These are phyloP conservation scores for Tiliqua scincoides DNA, from an alignment of 2,113 vertebrate genomes.

Conservation along the genomic window DNA sequence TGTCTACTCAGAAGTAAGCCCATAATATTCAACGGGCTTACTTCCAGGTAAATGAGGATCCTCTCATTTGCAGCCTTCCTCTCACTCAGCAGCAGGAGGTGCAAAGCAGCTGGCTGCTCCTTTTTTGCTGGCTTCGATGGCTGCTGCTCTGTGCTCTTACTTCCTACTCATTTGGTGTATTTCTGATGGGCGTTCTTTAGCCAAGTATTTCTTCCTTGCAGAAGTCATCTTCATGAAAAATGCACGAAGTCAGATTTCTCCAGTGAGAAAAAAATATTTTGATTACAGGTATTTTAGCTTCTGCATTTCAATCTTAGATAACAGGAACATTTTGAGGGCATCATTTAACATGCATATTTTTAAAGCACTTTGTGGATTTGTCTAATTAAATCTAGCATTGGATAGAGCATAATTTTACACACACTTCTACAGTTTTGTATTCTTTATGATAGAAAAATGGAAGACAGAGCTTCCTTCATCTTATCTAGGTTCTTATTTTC, in stretches of 20 bases:
- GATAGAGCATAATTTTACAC: not conserved
- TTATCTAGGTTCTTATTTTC: not conserved
- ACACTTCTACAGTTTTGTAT: not conserved
- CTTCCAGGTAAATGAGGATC: no score
- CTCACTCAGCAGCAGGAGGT: no score
- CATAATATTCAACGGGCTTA: no score
- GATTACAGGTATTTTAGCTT: not conserved
- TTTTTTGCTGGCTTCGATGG: no score
- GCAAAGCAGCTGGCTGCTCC: no score
- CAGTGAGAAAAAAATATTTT: not conserved
- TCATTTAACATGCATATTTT: not conserved
- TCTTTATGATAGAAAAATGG: not conserved
- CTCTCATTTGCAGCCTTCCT: no score
- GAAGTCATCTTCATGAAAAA: not conserved
- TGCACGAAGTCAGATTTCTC: not conserved
- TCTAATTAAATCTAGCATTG: not conserved
- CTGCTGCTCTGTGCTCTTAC: no score
- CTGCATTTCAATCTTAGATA: slow-evolving; percentile 4
- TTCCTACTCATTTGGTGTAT: not conserved
- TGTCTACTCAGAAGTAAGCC: no score
- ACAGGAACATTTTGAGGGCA: not conserved
- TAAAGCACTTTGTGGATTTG: not conserved
- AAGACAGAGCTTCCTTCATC: not conserved
- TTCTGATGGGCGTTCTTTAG: not conserved
- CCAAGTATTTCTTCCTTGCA: not conserved